Conservation (phyloP, 2,888 invertebrate species). For the Coremacera marginata region DNA sequence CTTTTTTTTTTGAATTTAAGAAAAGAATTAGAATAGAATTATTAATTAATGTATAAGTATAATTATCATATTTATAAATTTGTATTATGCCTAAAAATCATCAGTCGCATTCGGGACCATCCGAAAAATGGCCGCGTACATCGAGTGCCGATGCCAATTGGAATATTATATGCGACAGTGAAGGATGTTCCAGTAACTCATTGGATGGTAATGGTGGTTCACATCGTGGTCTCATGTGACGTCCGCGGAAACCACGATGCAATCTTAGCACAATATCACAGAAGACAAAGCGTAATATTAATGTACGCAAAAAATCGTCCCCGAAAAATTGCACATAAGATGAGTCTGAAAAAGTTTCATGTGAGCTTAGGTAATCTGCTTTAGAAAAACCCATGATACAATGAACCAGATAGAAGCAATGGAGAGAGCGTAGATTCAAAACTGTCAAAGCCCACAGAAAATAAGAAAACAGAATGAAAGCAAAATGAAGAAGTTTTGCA, state of each 20-base stretch:
- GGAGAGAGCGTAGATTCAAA: no score
- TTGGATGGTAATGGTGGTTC: slow-evolving; percentile 89
- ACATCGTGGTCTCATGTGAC: slow-evolving; percentile 87
- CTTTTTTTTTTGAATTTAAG: slow-evolving; percentile 1
- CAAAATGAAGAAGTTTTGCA: no score
- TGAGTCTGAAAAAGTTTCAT: slow-evolving; percentile 71
- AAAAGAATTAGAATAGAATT: slow-evolving; percentile 1
- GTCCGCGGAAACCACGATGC: slow-evolving; percentile 87
- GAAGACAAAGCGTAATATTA: slow-evolving; percentile 91
- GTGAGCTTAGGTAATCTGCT: not conserved
- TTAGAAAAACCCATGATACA: no score
- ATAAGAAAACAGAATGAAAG: no score
- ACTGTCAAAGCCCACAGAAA: no score
- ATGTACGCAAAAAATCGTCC: slow-evolving; percentile 92
- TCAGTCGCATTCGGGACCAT: slow-evolving; percentile 70
- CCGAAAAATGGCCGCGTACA: slow-evolving; percentile 74
- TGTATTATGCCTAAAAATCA: slow-evolving; percentile 56
- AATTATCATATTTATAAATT: slow-evolving; percentile 30
- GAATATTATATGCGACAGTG: slow-evolving; percentile 82
- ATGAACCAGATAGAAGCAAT: no score
- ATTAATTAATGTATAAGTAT: slow-evolving; percentile 4
- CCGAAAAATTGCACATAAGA: slow-evolving; percentile 89
- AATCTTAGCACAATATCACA: slow-evolving; percentile 91
- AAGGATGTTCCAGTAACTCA: slow-evolving; percentile 87
- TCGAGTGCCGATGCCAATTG: slow-evolving; percentile 88